Base-by-base conservation (phyloP, 2,888 invertebrate species). In the Lagria hirta region DNA sequence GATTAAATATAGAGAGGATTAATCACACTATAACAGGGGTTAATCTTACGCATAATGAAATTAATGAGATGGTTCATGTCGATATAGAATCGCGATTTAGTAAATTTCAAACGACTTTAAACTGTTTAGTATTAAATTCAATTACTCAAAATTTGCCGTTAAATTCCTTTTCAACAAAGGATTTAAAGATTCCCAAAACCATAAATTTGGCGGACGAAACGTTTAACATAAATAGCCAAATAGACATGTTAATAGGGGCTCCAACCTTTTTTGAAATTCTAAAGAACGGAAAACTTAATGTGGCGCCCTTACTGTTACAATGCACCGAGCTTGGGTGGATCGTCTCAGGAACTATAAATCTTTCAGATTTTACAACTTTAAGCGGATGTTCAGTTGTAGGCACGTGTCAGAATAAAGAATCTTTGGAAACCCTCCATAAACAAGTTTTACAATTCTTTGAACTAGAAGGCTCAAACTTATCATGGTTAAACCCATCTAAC, bases 401-500 rank as follows among this genome's bases (percentile, higher is more conserved):
- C n/a, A n/a, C n/a, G n/a, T n/a, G n/a, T n/a, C n/a, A n/a, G 1
- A 23, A 23, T 1, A 23, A 3, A 4, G 12, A 23, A 10, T 3
- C 12, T 4, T 23, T 23, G 12, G 11, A 4, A 23, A 12, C 7
- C 30, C 15, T 11, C 2, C 8, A 8, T 14, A 12, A 21, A 11
- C 35, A 35, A 20, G 8, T 48, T 6, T 22, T 32, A 15, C 15
- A 30, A 14, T 49, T 49, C 24, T 45, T 34, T 30, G 26, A 33
- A 15, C 11, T 48, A 8, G 47, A 47, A n/a, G 40, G 23, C 4
- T 23, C 8, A 6, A 23, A 23, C 12, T 6, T 23, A 2, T 1
- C 4, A 11, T 11, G 2, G 3, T 4, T 4, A 4, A 23, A 5
- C 6, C 6, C 23, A 10, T 23, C 3, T 23, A 23, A 23, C 6